Evolutionary conservation across 2,888 invertebrate genomes (phyloP).

Genomic region (Ctena decussata): DNA sequence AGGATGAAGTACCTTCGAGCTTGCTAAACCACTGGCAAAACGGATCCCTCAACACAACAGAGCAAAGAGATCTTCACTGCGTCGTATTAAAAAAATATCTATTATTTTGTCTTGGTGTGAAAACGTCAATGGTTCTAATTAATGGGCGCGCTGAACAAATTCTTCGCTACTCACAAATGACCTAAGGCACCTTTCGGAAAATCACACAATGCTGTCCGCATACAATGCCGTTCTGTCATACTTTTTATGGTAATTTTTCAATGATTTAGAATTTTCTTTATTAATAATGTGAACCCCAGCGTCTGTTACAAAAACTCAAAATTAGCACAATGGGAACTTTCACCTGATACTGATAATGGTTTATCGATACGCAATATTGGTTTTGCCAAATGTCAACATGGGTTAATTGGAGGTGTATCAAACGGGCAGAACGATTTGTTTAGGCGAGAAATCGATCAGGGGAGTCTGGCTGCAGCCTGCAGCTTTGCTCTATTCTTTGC

Average conservation of each 20-base stretch:
- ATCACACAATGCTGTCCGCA: too few species aligned
- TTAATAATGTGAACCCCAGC: not conserved
- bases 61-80: too few species aligned
- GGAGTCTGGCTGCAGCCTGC: not conserved
- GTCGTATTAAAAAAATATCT: too few species aligned
- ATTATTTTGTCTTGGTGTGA: too few species aligned
- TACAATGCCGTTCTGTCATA: not conserved
- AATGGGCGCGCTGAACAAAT: too few species aligned
- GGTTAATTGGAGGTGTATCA: not conserved
- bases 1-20: too few species aligned
- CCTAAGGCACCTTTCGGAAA: too few species aligned
- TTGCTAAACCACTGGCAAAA: too few species aligned
- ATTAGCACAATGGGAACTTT: not conserved
- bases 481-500: not conserved
- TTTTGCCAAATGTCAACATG: not conserved
- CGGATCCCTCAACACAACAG: too few species aligned
- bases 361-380: not conserved
- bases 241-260: not conserved
- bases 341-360: not conserved
- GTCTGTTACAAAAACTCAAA: not conserved
- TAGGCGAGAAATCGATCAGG: not conserved
- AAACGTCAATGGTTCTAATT: too few species aligned
- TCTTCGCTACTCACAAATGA: too few species aligned
- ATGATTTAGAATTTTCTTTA: not conserved
- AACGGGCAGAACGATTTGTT: not conserved